Conservation (phyloP, 2,888 invertebrate species). For the Sphaerophoria taeniata region DNA sequence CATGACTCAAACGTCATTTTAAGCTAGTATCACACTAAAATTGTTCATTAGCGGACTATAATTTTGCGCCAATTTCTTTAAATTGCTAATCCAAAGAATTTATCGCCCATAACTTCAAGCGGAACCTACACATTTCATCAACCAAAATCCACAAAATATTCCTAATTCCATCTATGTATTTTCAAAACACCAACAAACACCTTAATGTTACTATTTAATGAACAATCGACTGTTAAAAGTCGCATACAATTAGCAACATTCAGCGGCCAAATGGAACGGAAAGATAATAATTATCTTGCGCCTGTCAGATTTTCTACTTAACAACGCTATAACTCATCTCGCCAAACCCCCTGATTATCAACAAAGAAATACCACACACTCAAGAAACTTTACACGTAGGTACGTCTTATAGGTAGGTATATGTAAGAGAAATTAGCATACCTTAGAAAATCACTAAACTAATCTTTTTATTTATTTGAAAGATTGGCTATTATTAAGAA, state of each 20-base stretch:
- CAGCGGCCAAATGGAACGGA: slow-evolving; percentile 43
- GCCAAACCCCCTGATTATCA: slow-evolving; percentile 64
- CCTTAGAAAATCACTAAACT: slow-evolving; percentile 57
- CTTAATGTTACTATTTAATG: slow-evolving; percentile 22
- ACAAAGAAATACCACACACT: slow-evolving; percentile 2
- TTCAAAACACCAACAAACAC: slow-evolving; percentile 9
- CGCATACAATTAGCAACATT: slow-evolving; percentile 46
- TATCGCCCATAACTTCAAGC: slow-evolving; percentile 8
- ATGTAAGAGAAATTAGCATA: not conserved
- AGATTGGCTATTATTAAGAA: slow-evolving; percentile 42
- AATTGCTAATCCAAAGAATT: slow-evolving; percentile 15
- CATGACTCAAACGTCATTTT: too few species aligned
- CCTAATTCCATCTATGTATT: not conserved
- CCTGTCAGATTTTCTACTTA: slow-evolving; percentile 55
- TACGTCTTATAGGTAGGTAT: slow-evolving; percentile 56
- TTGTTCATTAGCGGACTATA: too few species aligned
- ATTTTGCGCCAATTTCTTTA: too few species aligned
- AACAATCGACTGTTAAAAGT: slow-evolving; percentile 26
- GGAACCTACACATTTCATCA: slow-evolving; percentile 8
- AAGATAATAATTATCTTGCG: slow-evolving; percentile 34
- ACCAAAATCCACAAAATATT: not conserved
- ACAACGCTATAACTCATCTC: slow-evolving; percentile 66
- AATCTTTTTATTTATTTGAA: slow-evolving; percentile 67
- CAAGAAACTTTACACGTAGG: not conserved
- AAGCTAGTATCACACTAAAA: too few species aligned